A percentile compares a stretch with the other conserved stretches of the same genome.
phyloP scores from a whole-genome alignment of 1,140 invertebrate species.

The Lethocerus indicus region DNA sequence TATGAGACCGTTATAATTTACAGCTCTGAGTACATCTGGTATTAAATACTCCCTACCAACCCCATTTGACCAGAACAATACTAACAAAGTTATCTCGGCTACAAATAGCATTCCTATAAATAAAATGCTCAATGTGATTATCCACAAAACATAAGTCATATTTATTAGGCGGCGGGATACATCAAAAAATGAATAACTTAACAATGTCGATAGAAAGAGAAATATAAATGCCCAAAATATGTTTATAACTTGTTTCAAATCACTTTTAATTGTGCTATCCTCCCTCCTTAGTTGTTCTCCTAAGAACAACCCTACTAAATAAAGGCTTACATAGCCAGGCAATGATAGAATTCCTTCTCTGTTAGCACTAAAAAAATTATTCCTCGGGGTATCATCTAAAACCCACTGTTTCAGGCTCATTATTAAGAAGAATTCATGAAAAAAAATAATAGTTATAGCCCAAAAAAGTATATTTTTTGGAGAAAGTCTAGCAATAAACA shows the following conservation, averaged over 20 bases:
- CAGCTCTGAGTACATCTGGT: constrained; percentile 39
- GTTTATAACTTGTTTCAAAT: constrained; percentile 21
- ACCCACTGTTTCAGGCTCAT: constrained; percentile 53
- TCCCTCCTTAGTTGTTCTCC: constrained; percentile 36
- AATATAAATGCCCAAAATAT: constrained; percentile 25
- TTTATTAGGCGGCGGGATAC: constrained; percentile 59
- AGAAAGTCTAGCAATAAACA: constrained; percentile 33
- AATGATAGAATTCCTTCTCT: constrained; percentile 75
- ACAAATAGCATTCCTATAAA: constrained; percentile 14
- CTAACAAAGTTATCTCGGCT: constrained; percentile 7
- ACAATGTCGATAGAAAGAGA: constrained; percentile 29
- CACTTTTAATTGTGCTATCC: constrained; percentile 16
- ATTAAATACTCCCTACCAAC: constrained; percentile 15
- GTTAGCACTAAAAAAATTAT: constrained; percentile 60
- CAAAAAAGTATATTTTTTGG: constrained; percentile 28
- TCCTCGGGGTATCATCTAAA: constrained; percentile 35
- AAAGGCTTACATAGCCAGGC: constrained; percentile 68
- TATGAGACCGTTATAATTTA: constrained; percentile 56
- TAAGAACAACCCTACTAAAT: constrained; percentile 51
- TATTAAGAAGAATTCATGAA: constrained; percentile 53
- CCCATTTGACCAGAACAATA: background rate
- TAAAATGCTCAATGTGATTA: constrained; percentile 35
- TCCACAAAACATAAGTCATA: constrained; percentile 55
- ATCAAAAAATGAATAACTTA: constrained; percentile 29
- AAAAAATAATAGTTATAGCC: constrained; percentile 31